These are phyloP conservation scores for Ecdyonurus torrentis DNA, from an alignment of 2,888 invertebrate species.

Conservation along the genomic window DNA sequence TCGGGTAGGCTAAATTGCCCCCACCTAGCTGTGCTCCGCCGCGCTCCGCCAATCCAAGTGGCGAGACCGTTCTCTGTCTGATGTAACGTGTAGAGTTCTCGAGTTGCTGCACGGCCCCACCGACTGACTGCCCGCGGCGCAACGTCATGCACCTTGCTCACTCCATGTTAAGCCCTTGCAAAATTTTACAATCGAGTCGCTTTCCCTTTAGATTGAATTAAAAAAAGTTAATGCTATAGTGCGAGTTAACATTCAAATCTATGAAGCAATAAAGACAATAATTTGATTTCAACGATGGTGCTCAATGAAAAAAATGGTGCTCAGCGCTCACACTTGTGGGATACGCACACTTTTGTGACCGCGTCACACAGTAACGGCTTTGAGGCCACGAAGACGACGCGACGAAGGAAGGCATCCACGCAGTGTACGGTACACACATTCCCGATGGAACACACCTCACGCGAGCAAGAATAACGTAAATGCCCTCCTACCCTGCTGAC, in stretches of 20 bases:
- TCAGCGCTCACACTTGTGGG: too few species aligned
- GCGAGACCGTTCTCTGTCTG: too few species aligned
- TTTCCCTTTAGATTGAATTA: background rate
- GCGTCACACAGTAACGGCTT: background rate
- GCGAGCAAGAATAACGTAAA: too few species aligned
- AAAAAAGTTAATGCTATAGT: background rate
- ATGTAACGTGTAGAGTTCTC: background rate
- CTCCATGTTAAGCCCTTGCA: background rate
- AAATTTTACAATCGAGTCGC: background rate
- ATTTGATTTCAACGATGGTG: background rate
- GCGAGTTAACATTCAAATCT: too few species aligned
- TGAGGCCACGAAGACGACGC: background rate
- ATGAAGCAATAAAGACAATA: background rate
- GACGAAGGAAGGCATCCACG: background rate
- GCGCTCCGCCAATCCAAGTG: too few species aligned
- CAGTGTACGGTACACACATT: background rate
- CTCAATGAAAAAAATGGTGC: too few species aligned
- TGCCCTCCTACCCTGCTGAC: too few species aligned
- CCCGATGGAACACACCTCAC: background rate
- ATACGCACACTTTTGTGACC: too few species aligned
- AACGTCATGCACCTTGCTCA: conserved; percentile 1
- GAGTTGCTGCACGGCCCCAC: background rate
- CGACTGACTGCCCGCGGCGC: background rate
- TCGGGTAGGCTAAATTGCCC: background rate
- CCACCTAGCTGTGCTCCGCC: background rate